Base-by-base conservation (phyloP, 2,797 vertebrate genomes). In the Sciurus vulgaris region DNA sequence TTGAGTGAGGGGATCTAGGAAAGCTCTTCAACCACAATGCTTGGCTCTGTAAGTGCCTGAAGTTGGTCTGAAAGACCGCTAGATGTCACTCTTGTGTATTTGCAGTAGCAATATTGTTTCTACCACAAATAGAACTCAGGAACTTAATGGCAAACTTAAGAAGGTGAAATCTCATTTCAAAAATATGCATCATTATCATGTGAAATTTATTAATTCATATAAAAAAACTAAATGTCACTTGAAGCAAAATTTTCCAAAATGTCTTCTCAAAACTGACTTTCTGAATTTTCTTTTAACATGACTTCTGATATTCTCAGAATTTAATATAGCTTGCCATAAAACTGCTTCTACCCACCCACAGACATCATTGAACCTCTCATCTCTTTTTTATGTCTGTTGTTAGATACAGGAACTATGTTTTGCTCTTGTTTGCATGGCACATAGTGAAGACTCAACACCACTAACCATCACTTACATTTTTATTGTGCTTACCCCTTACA, bases 11-110 rank as follows among this genome's bases (percentile, higher is more conserved):
- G 73, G 47, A 51, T 20, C n/a, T 69, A 10, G 11, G 14, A 38
- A 85, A 17, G 9, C 35, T 65, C 24, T 30, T 79, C 26, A 28
- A 24, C 4, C 5, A 30, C 0, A 0, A 1, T 2, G 6, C 3
- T 0, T 0, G 24, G 10, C 49, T 74, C 67, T 3, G 8, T 26
- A 38, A 91, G 35, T 79, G 20, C n/a, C 38, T 88, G 86, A 65
- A 82, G 70, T 95, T 95, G 88, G 44, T 70, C 24, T 33, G 1
- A 30, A 38, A 81, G 63, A 15, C 78, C 91, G 0, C 95, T 96
- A 96, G 96, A 92, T 94, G 93, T 91, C 94, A 74, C 86, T n/a
- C 65, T 85, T 54, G 83, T 51, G 24, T 12, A 30, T 12, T 47
- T n/a, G 41, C n/a, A 20, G 49, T 13, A 59, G 56, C 74, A 82